Evolutionary conservation across 2,888 invertebrate genomes (phyloP).

Genomic region (Papilio elwesi): DNA sequence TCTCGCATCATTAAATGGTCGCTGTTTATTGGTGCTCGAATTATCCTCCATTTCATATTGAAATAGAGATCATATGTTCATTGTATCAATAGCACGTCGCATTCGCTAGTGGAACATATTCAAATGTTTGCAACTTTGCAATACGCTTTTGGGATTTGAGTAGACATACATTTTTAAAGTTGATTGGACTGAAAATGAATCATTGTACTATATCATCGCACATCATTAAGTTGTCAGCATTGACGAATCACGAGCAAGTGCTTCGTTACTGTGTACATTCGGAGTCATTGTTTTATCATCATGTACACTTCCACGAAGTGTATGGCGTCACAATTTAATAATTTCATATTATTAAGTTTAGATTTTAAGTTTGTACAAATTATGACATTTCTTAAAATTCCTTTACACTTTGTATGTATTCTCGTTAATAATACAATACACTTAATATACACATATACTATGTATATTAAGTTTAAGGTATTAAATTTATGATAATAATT

Average conservation of each 20-base stretch:
- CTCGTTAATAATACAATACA: slow-evolving; percentile 42
- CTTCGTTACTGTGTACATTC: slow-evolving; percentile 47
- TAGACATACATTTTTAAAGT: neutral
- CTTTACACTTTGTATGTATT: slow-evolving; percentile 38
- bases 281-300: slow-evolving; percentile 45
- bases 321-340: slow-evolving; percentile 56
- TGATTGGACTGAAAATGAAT: slow-evolving; percentile 23
- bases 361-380: slow-evolving; percentile 61
- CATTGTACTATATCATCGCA: slow-evolving; percentile 29
- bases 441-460: slow-evolving; percentile 18
- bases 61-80: slow-evolving; percentile 67
- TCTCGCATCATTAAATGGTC: slow-evolving; percentile 48
- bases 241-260: slow-evolving; percentile 13
- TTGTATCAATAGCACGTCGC: slow-evolving; percentile 29
- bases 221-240: neutral
- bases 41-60: slow-evolving; percentile 65
- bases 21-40: slow-evolving; percentile 44
- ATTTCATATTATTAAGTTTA: slow-evolving; percentile 48
- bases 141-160: neutral
- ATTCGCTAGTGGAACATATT: neutral
- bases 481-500: too few relatives aligned
- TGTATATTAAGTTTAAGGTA: slow-evolving; percentile 1
- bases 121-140: neutral
- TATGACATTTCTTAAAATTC: slow-evolving; percentile 47
- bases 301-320: slow-evolving; percentile 74